Base-by-base conservation (phyloP, 2,113 vertebrate genomes). In the Tenebrosternarchus preto region DNA sequence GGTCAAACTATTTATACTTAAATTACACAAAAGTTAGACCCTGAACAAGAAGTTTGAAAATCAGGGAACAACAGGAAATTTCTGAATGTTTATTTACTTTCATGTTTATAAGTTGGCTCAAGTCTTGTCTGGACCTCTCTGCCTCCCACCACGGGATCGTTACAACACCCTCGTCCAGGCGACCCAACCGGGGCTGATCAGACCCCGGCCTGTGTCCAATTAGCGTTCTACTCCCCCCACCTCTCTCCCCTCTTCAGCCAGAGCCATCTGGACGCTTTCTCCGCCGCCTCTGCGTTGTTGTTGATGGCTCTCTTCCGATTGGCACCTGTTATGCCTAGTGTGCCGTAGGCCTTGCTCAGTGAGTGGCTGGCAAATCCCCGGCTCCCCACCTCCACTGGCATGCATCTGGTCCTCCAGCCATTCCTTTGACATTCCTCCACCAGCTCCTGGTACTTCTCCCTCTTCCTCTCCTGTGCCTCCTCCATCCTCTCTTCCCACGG, bases 391-490 rank as follows among this genome's bases (percentile, higher is more conserved):
- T 63, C 74, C 59, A 63, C 57, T 64, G 74, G 59, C 33, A 64
- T 77, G 39, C 60, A 64, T 25, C 73, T 33, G 24, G 25, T 75
- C 56, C 31, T 75, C 55, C 73, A 76, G n/a, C 61, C 36, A 4
- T 64, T 64, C 61, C 61, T 64, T 7, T 15, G 4, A 12, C 6
- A 29, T 3, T 64, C 61, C 25, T 64, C 75, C 59, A 64, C 75
- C 39, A 66, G 60, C 75, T 77, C 60, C 75, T 64, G 75, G 19
- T 76, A 63, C 43, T 66, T 77, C 16, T 27, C 39, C 75, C 75
- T 46, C 66, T 71, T 72, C 53, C 77, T 79, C 31, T 59, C 31
- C 22, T 70, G 63, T 11, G 46, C 19, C 64, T 70, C 64, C 64
- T 68, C 50, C 66, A 59, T 70, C 29, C 77, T 72, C 55, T 79